These are phyloP conservation scores for Pogona vitticeps DNA, from an alignment of 2,113 vertebrate genomes.

Conservation along the genomic window DNA sequence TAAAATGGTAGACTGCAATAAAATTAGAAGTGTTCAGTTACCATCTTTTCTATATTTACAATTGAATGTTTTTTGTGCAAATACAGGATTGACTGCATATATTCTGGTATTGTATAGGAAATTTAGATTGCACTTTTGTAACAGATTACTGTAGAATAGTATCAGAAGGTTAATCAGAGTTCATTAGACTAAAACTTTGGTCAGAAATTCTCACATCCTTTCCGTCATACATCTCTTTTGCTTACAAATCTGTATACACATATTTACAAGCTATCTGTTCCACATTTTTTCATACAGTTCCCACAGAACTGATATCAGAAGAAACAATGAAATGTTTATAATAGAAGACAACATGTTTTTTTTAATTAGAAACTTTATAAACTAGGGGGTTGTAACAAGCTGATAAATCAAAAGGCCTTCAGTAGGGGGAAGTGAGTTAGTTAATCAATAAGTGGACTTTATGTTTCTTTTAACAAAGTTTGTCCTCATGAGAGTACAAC, in stretches of 20 bases:
- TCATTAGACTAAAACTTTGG: background rate
- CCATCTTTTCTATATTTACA: background rate
- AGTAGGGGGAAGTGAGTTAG: constrained; percentile 33
- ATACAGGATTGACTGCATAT: constrained; percentile 13
- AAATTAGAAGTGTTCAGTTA: constrained; percentile 24
- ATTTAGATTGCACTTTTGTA: background rate
- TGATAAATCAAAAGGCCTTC: constrained; percentile 40
- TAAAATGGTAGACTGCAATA: constrained; percentile 20
- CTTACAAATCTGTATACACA: background rate
- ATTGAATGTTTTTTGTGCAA: background rate
- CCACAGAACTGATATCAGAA: constrained; percentile 60
- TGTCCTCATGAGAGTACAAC: constrained; percentile 49
- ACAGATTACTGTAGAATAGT: background rate
- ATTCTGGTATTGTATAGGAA: background rate
- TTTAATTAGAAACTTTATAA: constrained; percentile 41
- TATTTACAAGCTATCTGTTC: constrained; percentile 10
- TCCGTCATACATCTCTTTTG: background rate
- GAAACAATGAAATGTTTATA: constrained; percentile 45
- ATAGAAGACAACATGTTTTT: constrained; percentile 50
- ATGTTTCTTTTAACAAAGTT: constrained; percentile 53
- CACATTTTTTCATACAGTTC: constrained; percentile 46
- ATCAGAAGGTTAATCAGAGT: background rate
- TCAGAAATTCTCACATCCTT: background rate
- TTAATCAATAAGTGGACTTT: constrained; percentile 51
- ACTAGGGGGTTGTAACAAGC: constrained; percentile 29